Evolutionary conservation across 2,797 vertebrate species (phyloP).

Genomic region (Sebastes minor): DNA sequence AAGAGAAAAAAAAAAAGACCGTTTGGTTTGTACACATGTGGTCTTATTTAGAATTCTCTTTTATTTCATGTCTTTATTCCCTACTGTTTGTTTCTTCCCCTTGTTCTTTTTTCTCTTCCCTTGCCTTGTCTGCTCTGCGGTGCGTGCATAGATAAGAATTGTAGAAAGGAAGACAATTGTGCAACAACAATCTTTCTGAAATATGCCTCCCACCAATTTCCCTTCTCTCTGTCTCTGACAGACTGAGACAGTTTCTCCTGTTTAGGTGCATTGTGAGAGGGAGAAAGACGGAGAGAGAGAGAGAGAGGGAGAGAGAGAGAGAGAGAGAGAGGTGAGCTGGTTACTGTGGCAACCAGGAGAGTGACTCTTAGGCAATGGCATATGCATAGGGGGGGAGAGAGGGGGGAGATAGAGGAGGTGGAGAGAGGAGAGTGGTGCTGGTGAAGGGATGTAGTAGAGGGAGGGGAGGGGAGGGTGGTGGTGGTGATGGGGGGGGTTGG

Average conservation of each 20-base stretch:
- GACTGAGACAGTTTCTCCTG: slow-evolving; percentile 68
- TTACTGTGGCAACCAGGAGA: slow-evolving; percentile 87
- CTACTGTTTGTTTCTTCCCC: not conserved
- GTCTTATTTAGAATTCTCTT: not conserved
- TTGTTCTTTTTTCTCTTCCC: not conserved
- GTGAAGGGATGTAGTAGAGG: slow-evolving; percentile 40
- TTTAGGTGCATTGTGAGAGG: slow-evolving; percentile 77
- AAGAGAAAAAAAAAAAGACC: slow-evolving; percentile 18
- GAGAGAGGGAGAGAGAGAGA: slow-evolving; percentile 2
- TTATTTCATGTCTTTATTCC: slow-evolving; percentile 13
- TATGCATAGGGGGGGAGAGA: slow-evolving; percentile 58
- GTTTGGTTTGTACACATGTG: slow-evolving; percentile 36
- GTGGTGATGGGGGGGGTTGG: not conserved
- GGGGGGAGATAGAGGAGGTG: slow-evolving; percentile 39
- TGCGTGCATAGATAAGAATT: slow-evolving; percentile 32
- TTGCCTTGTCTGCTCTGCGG: slow-evolving; percentile 31
- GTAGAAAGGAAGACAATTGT: slow-evolving; percentile 46
- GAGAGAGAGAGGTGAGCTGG: slow-evolving; percentile 76
- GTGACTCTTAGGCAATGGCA: slow-evolving; percentile 82
- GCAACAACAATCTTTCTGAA: slow-evolving; percentile 62
- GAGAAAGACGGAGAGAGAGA: slow-evolving; percentile 38
- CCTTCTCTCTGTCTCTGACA: slow-evolving; percentile 46
- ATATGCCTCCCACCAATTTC: slow-evolving; percentile 46
- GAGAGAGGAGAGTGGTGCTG: slow-evolving; percentile 43
- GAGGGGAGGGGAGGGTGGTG: not conserved